Evolutionary conservation across 2,888 invertebrate species (phyloP).

Genomic region (Tenodera sinensis): DNA sequence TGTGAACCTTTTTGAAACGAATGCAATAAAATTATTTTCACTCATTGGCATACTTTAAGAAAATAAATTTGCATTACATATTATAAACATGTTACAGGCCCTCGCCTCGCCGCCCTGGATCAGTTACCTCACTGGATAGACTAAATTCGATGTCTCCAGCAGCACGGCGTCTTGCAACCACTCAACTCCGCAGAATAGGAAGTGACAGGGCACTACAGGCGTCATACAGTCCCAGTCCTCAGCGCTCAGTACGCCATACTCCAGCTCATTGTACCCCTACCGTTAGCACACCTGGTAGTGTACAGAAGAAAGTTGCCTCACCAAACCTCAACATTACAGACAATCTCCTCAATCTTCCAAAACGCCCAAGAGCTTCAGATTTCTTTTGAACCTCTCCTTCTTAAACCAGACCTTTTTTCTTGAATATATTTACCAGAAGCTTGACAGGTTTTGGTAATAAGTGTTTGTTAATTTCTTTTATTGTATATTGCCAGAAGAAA

Average conservation of each 20-base stretch:
- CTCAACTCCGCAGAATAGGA: constrained; percentile 54
- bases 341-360: constrained; percentile 71
- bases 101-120: constrained; percentile 51
- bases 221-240: constrained; percentile 55
- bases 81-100: constrained; percentile 11
- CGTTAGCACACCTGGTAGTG: constrained; percentile 41
- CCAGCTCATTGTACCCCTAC: constrained; percentile 37
- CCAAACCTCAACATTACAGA: constrained; percentile 61
- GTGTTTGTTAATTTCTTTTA: too few species aligned
- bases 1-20: too few species aligned
- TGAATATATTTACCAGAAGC: too few species aligned
- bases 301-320: constrained; percentile 39
- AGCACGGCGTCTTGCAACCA: constrained; percentile 79
- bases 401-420: neutral
- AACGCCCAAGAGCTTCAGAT: constrained; percentile 74
- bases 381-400: constrained; percentile 54
- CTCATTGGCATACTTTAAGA: too few species aligned
- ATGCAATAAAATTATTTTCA: too few species aligned
- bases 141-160: constrained; percentile 93
- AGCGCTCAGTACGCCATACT: constrained; percentile 33
- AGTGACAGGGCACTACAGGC: constrained; percentile 52
- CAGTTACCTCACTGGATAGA: constrained; percentile 66
- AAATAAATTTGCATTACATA: neutral
- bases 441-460: too few species aligned
- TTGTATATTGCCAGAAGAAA: too few species aligned